A percentile compares a stretch with the other conserved stretches of the same genome.
These are phyloP conservation scores for Drosophila burlai DNA, from an alignment of 1,140 invertebrate genomes.

Conservation along the genomic window DNA sequence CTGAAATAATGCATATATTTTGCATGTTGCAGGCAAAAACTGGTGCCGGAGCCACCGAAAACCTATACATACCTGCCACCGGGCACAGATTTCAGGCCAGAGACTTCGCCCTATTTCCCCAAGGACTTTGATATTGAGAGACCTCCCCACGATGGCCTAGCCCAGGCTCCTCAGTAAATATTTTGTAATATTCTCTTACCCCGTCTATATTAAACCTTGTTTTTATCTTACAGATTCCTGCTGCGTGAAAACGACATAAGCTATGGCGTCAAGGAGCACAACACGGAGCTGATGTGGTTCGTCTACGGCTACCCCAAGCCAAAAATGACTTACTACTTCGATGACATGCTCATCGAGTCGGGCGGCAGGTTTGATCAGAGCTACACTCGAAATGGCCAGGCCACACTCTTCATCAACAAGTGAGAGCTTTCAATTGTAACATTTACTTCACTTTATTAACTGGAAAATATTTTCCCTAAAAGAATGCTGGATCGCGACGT, in stretches of 20 bases:
- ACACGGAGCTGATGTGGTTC: conserved; percentile 95
- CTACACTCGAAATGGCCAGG: conserved; percentile 95
- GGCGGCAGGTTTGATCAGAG: conserved; percentile 93
- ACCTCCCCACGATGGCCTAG: conserved; percentile 93
- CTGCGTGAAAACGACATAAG: conserved; percentile 93
- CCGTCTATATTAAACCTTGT: neutral
- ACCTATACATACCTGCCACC: conserved; percentile 92
- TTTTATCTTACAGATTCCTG: conserved; percentile 87
- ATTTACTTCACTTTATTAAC: neutral
- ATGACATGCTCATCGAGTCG: conserved; percentile 92
- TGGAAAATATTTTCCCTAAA: neutral
- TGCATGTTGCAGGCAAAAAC: conserved; percentile 87
- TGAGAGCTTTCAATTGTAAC: conserved; percentile 64
- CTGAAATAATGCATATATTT: neutral
- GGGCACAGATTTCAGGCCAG: conserved; percentile 93
- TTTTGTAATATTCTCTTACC: rapidly evolving
- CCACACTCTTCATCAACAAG: conserved; percentile 94
- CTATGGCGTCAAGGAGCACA: conserved; percentile 95
- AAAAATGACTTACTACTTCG: conserved; percentile 94
- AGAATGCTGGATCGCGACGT: conserved; percentile 95
- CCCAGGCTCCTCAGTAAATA: conserved; percentile 89
- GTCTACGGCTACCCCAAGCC: conserved; percentile 97
- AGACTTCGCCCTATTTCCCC: conserved; percentile 95
- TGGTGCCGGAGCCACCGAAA: conserved; percentile 92
- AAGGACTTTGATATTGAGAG: conserved; percentile 95